Evolutionary conservation across 2,797 vertebrate species (phyloP).

Genomic region (Gymnodraco acuticeps): DNA sequence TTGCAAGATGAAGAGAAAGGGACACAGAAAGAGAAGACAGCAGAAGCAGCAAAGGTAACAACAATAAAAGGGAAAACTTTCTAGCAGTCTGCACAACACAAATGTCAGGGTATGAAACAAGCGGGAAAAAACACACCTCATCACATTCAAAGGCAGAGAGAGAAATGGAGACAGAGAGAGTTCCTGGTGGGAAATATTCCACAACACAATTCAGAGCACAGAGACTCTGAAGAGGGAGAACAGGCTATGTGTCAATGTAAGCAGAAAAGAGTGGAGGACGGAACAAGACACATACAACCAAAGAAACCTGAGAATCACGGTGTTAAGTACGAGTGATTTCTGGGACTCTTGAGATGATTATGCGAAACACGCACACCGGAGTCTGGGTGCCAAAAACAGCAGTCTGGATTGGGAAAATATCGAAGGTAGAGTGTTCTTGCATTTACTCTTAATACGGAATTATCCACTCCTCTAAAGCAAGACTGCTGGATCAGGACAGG

Average conservation of each 20-base stretch:
- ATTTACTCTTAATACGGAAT: constrained; percentile 55
- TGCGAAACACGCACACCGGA: constrained; percentile 53
- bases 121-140: constrained; percentile 39
- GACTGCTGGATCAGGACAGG: constrained; percentile 13
- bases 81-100: constrained; percentile 35
- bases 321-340: constrained; percentile 59
- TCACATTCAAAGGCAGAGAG: constrained; percentile 37
- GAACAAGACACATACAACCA: constrained; percentile 50
- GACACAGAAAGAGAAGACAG: background rate
- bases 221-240: constrained; percentile 50
- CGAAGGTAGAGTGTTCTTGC: constrained; percentile 47
- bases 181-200: constrained; percentile 54
- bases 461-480: constrained; percentile 45
- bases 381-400: constrained; percentile 68
- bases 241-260: constrained; percentile 54
- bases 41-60: constrained; percentile 7
- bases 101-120: constrained; percentile 42
- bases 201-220: constrained; percentile 45
- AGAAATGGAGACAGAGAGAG: constrained; percentile 25
- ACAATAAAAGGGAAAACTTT: constrained; percentile 39
- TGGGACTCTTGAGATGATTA: constrained; percentile 71
- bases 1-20: constrained; percentile 6
- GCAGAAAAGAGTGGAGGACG: constrained; percentile 34
- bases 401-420: constrained; percentile 50
- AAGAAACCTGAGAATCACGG: constrained; percentile 58